Base-by-base conservation (phyloP, 2,113 vertebrate species). In the Toxotes chatareus region DNA sequence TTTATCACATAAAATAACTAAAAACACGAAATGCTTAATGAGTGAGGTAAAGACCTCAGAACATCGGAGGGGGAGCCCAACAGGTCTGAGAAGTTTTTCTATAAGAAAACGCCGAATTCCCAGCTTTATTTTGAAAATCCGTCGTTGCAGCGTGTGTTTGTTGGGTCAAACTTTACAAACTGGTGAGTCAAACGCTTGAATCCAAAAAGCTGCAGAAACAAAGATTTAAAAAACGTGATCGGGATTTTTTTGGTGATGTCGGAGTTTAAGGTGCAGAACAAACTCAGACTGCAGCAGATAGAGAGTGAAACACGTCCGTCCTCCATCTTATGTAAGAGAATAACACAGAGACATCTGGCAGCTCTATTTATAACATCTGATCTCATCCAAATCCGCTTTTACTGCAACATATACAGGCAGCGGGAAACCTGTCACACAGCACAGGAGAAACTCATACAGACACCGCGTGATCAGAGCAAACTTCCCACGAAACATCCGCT, bases 311-410 rank as follows among this genome's bases (percentile, higher is more conserved):
- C n/a, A 3, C 12, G 17, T 36, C 16, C 16, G 44, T 19, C 21
- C 1, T 46, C 7, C 14, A 14, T 4, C 32, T 89, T 85, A 82
- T 14, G 38, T 78, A 74, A 89, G 67, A 76, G 67, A 78, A 46
- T 4, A 47, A 32, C 27, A 63, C 21, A 53, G 72, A 76, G 80
- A 88, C 88, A 89, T 90, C 85, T 91, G 89, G 64, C 74, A 3
- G 56, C 9, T 91, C 75, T 86, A 85, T 90, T 90, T 84, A 76
- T 85, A 85, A 78, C 76, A 44, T 40, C 61, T 88, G 86, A 88
- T 36, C 68, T 82, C 83, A 85, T 70, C 12, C 27, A 27, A 27
- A 27, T 27, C 27, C 27, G 27, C 27, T 27, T 27, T 27, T 27
- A 27, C 27, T 27, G 27, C 27, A 27, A 27, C 27, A 27, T 27